Evolutionary conservation across 1,140 invertebrate genomes (phyloP).

Genomic region (Drosophila ananassae): DNA sequence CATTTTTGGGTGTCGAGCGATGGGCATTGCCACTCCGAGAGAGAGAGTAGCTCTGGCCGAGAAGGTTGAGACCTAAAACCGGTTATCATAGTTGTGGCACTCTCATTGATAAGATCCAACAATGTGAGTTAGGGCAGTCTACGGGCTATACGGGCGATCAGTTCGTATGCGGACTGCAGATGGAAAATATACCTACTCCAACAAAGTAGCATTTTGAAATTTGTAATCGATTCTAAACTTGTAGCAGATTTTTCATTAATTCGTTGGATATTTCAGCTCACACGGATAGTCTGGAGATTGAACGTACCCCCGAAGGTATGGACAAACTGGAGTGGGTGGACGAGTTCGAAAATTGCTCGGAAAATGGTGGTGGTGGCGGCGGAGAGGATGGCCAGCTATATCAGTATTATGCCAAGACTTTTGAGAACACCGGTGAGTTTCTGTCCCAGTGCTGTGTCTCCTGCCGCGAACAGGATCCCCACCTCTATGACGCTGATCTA

Average conservation of each 20-base stretch:
- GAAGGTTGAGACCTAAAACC: slow-evolving; percentile 15
- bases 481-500: slow-evolving; percentile 85
- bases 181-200: neutral
- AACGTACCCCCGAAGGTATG: slow-evolving; percentile 86
- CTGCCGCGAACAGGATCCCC: slow-evolving; percentile 83
- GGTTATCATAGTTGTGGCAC: slow-evolving; percentile 18
- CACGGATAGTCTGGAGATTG: slow-evolving; percentile 83
- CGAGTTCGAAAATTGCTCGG: slow-evolving; percentile 84
- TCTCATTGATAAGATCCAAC: slow-evolving; percentile 20
- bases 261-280: slow-evolving; percentile 27
- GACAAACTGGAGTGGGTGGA: slow-evolving; percentile 86
- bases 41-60: neutral
- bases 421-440: slow-evolving; percentile 85
- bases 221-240: neutral
- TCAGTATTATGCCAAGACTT: slow-evolving; percentile 86
- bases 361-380: slow-evolving; percentile 20
- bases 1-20: slow-evolving; percentile 10
- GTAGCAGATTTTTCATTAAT: neutral
- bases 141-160: neutral
- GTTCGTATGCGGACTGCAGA: neutral
- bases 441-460: slow-evolving; percentile 66
- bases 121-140: slow-evolving; percentile 1
- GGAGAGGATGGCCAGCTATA: slow-evolving; percentile 78
- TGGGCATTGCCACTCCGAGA: slow-evolving; percentile 20
- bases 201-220: neutral